Evolutionary conservation across 2,113 vertebrate species (phyloP).

Genomic region (Apus apus): DNA sequence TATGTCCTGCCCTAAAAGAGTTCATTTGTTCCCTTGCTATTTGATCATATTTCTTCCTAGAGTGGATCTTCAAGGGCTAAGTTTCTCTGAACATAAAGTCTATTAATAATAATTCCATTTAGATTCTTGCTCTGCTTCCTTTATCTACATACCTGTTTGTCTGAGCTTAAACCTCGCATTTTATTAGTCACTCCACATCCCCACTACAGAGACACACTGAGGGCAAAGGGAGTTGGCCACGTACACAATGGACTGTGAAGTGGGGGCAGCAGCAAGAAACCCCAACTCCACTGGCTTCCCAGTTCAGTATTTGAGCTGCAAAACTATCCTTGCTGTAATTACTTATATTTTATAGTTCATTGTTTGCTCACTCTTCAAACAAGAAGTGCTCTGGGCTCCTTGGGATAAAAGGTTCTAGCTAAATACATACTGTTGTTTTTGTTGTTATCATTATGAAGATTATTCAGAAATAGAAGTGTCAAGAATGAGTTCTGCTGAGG

Average conservation of each 20-base stretch:
- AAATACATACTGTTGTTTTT: background rate
- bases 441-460: constrained; percentile 5
- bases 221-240: background rate
- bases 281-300: background rate
- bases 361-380: background rate
- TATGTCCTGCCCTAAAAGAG: background rate
- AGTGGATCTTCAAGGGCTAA: background rate
- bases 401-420: background rate
- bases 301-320: background rate
- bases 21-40: background rate
- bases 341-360: background rate
- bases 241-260: background rate
- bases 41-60: constrained; percentile 28
- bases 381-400: constrained; percentile 1
- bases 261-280: background rate
- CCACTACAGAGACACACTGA: background rate
- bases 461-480: constrained; percentile 14
- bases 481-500: constrained; percentile 28
- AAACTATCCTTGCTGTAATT: background rate
- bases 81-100: background rate
- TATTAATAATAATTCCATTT: constrained; percentile 1
- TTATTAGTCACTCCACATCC: background rate
- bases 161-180: background rate
- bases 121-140: background rate
- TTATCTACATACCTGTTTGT: background rate